These are phyloP conservation scores for Masnerella sp. DNA, from an alignment of 2,888 invertebrate genomes.

Conservation along the genomic window DNA sequence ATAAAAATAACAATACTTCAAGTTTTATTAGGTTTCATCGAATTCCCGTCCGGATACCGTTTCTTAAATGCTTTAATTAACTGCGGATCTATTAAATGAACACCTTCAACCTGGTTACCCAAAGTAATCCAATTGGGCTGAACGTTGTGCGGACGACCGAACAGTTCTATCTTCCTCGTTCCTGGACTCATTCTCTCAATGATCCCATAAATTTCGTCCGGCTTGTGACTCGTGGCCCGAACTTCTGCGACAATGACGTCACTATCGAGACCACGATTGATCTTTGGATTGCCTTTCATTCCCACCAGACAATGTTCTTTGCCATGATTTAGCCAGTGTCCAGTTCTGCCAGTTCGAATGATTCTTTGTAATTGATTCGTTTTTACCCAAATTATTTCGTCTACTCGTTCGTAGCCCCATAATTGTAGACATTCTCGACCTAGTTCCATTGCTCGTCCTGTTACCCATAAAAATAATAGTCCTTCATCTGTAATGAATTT, in stretches of 20 bases:
- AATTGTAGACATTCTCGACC: slow-evolving; percentile 96
- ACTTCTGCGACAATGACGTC: slow-evolving; percentile 99
- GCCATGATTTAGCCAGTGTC: slow-evolving; percentile 99
- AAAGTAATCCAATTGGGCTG: slow-evolving; percentile 99
- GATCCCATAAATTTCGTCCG: slow-evolving; percentile 98
- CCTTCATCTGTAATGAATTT: slow-evolving; percentile 96
- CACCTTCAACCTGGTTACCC: slow-evolving; percentile 98
- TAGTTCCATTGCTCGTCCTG: slow-evolving; percentile 97
- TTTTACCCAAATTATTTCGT: slow-evolving; percentile 99
- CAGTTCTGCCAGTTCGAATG: slow-evolving; percentile 96
- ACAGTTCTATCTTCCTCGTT: slow-evolving; percentile 97
- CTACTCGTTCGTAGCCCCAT: slow-evolving; percentile 98
- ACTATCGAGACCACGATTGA: slow-evolving; percentile 96
- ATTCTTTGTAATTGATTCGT: slow-evolving; percentile 98
- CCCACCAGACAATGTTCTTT: slow-evolving; percentile 98
- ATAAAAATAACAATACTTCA: slow-evolving; percentile 31
- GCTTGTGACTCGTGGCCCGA: slow-evolving; percentile 97
- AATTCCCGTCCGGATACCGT: slow-evolving; percentile 94
- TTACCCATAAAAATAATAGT: slow-evolving; percentile 98
- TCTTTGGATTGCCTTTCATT: slow-evolving; percentile 95
- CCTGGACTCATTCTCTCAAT: slow-evolving; percentile 98
- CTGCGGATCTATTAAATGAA: slow-evolving; percentile 93
- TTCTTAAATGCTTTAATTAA: slow-evolving; percentile 93
- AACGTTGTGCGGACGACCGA: slow-evolving; percentile 97
- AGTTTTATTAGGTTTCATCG: slow-evolving; percentile 78